A percentile compares a stretch with the other conserved stretches of the same genome.
Conservation (phyloP, 2,797 vertebrate species). For the Lates japonicus region DNA sequence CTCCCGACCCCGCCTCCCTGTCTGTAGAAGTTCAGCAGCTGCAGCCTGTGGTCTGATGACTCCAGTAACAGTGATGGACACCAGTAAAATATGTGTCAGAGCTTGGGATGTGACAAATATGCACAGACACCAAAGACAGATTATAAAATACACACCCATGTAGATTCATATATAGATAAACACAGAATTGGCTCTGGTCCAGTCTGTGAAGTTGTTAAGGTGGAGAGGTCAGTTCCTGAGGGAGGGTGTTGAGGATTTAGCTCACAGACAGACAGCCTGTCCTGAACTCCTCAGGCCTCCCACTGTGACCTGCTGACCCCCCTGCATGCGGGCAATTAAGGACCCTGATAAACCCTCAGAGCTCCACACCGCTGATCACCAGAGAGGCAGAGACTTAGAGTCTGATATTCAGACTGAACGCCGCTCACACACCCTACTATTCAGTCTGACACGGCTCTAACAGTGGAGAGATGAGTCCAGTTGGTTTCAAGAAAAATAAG, state of each 20-base stretch:
- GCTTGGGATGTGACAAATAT: conserved; percentile 14
- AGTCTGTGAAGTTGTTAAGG: conserved; percentile 4
- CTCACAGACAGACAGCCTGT: conserved; percentile 72
- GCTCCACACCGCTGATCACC: conserved; percentile 20
- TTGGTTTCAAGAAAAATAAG: too few species aligned
- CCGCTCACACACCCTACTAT: neutral
- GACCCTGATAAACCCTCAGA: conserved; percentile 45
- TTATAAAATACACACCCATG: conserved; percentile 14
- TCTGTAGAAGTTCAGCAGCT: conserved; percentile 26
- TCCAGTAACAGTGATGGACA: conserved; percentile 7
- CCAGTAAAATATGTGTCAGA: neutral
- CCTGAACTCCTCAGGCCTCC: conserved; percentile 59
- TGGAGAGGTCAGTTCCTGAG: conserved; percentile 42
- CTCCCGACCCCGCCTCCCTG: conserved; percentile 43
- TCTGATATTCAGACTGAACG: neutral
- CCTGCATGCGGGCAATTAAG: conserved; percentile 11
- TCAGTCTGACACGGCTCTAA: neutral
- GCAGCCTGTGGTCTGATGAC: conserved; percentile 11
- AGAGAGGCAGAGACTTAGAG: conserved; percentile 1
- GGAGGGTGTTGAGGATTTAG: conserved; percentile 70
- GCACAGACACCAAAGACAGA: conserved; percentile 26
- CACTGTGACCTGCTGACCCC: conserved; percentile 67
- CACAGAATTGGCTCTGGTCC: conserved; percentile 23
- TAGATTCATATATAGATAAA: conserved; percentile 22
- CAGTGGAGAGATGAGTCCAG: too few species aligned